Conservation (phyloP, 2,797 vertebrate species). For the Aphelocoma californica region DNA sequence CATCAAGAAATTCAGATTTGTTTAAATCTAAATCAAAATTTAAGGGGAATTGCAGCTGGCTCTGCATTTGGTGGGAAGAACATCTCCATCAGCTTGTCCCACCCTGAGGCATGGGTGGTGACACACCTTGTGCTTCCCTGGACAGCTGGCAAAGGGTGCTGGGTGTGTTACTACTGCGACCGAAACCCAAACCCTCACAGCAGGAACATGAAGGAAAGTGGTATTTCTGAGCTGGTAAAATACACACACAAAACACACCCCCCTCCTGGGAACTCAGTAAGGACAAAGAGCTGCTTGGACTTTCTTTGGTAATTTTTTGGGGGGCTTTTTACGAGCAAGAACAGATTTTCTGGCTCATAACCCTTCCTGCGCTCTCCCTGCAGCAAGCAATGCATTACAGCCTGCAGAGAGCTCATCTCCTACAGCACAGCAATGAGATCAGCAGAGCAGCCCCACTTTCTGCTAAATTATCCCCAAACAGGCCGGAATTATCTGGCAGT, state of each 20-base stretch:
- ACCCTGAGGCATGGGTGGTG: background rate
- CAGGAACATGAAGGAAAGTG: background rate
- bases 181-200: background rate
- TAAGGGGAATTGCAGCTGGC: background rate
- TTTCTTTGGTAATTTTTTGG: background rate
- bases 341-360: background rate
- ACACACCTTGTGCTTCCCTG: background rate
- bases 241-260: background rate
- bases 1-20: background rate
- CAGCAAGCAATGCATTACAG: background rate
- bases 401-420: background rate
- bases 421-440: background rate
- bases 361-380: background rate
- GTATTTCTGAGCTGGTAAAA: background rate
- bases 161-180: background rate
- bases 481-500: background rate
- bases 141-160: background rate
- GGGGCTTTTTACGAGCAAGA: background rate
- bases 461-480: background rate
- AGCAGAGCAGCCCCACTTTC: background rate
- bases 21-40: background rate
- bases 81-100: background rate
- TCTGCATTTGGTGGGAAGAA: background rate
- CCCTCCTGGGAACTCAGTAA: accelerated
- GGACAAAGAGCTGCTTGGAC: background rate